These are phyloP conservation scores for Falco concolor DNA, from an alignment of 2,797 vertebrate genomes.

Conservation along the genomic window DNA sequence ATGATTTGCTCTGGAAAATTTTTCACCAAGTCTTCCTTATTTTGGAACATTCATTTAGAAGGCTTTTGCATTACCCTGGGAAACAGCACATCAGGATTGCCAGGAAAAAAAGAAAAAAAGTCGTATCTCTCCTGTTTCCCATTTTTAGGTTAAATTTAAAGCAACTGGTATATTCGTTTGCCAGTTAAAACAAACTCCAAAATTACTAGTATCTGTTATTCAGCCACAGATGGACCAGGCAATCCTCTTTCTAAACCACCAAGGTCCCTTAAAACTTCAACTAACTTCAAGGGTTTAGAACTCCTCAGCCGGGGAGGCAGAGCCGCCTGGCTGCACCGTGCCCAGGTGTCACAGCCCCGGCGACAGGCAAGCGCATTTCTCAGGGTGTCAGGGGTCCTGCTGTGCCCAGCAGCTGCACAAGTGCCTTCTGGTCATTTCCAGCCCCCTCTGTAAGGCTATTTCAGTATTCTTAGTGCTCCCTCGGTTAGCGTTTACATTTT, in stretches of 20 bases:
- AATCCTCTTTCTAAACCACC: not conserved
- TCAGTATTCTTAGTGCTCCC: not conserved
- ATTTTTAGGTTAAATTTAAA: not conserved
- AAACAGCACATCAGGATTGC: not conserved
- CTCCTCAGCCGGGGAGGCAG: not conserved
- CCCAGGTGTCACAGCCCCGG: not conserved
- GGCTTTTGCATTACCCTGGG: not conserved
- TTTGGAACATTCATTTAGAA: not conserved
- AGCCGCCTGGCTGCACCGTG: fast-evolving
- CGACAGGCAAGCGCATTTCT: not conserved
- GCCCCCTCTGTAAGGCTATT: not conserved
- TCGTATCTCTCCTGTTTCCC: not conserved
- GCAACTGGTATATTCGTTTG: fast-evolving
- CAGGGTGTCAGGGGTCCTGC: not conserved
- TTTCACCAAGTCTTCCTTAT: not conserved
- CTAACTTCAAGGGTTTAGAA: not conserved
- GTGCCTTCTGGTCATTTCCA: not conserved
- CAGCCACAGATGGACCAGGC: not conserved
- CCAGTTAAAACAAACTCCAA: not conserved
- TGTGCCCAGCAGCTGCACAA: not conserved
- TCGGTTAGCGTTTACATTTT: not conserved
- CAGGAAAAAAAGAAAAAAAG: not conserved
- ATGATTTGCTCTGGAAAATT: not conserved
- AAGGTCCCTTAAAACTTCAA: not conserved
- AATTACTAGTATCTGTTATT: not conserved